Base-by-base conservation (phyloP, 2,888 invertebrate genomes). In the Caenorhabditis doughertyi region DNA sequence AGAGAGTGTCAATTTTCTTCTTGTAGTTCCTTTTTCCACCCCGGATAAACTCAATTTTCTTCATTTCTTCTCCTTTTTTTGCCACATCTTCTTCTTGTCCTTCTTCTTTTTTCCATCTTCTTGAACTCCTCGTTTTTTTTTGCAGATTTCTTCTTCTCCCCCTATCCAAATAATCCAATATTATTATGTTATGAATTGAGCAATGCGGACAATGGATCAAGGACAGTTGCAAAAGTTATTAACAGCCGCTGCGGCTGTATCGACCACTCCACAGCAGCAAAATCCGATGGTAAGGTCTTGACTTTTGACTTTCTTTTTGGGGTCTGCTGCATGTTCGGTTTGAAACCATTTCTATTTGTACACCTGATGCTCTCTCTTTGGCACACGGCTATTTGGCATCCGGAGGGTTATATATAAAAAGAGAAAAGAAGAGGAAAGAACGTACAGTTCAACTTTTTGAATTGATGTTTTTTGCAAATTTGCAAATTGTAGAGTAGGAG, bases 161-260 rank as follows among this genome's bases (percentile, higher is more conserved):
- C 11, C 9, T 5, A 49, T 35, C 27, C 18, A 56, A 29, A 27
- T 18, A 42, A 25, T 9, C 42, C 8, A 60, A 29, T 32, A 29
- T 39, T 58, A 60, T 49, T 58, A 58, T 70, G 56, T 58, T 42
- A n/a, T 53, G 39, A 32, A 32, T 4, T 32, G 64, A 67, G 64
- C 39, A 47, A 76, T 76, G 76, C 67, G 68, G 76, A 68, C 76
- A 29, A 76, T 76, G 76, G 76, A 76, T 76, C 76, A 76, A 42
- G 76, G 76, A 76, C 76, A 76, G 60, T 65, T 76, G 58, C 74
- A 76, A 67, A 58, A 67, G 49, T 58, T 76, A 32, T 51, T 76
- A 32, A 25, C 44, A n/a, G 74, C 74, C 11, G 55, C 64, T 2
- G 74, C 74, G 56, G 74, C 65, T 49, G 27, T 67, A 32, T 49